Percentiles rank a stretch among this genome's conserved stretches.
These are phyloP conservation scores for Emmelina monodactyla DNA, from an alignment of 2,888 invertebrate genomes.

Conservation along the genomic window DNA sequence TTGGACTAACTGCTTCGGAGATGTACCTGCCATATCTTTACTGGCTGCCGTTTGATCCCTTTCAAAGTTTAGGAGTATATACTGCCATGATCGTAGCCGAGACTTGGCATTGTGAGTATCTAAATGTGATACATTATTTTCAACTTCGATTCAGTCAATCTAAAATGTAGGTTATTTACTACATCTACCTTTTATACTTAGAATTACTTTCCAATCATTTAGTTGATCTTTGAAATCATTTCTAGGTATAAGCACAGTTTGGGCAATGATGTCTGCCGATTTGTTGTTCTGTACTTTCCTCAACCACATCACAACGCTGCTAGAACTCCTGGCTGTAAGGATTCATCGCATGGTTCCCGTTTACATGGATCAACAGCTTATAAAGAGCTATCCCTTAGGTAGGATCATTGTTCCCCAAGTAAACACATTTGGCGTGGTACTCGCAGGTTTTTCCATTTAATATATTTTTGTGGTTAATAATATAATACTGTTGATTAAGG, in stretches of 20 bases:
- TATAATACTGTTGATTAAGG: no score
- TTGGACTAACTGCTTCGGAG: slow-evolving; percentile 27
- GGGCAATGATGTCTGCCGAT: slow-evolving; percentile 39
- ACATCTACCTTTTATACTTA: no score
- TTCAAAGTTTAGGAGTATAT: slow-evolving; percentile 22
- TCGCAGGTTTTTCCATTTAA: no score
- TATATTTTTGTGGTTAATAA: no score
- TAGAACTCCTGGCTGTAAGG: slow-evolving; percentile 34
- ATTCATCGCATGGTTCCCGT: slow-evolving; percentile 30
- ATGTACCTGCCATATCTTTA: slow-evolving; percentile 35
- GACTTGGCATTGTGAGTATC: slow-evolving; percentile 41
- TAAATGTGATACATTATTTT: no score
- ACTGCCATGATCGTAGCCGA: slow-evolving; percentile 27
- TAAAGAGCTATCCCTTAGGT: slow-evolving; percentile 33
- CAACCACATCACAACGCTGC: slow-evolving; percentile 41
- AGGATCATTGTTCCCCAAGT: no score
- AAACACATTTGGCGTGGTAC: no score
- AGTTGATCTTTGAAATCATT: slow-evolving; percentile 5
- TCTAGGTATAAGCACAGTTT: slow-evolving; percentile 32
- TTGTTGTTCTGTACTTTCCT: slow-evolving; percentile 38
- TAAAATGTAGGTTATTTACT: no score
- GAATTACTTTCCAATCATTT: not conserved
- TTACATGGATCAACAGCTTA: slow-evolving; percentile 29
- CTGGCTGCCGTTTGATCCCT: slow-evolving; percentile 46
- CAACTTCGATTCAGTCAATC: no score